A percentile compares a stretch with the other conserved stretches of the same genome.
Conservation (phyloP, 37 sponge, comb jelly and placozoan species). For the Cladorhizidae sp. region DNA sequence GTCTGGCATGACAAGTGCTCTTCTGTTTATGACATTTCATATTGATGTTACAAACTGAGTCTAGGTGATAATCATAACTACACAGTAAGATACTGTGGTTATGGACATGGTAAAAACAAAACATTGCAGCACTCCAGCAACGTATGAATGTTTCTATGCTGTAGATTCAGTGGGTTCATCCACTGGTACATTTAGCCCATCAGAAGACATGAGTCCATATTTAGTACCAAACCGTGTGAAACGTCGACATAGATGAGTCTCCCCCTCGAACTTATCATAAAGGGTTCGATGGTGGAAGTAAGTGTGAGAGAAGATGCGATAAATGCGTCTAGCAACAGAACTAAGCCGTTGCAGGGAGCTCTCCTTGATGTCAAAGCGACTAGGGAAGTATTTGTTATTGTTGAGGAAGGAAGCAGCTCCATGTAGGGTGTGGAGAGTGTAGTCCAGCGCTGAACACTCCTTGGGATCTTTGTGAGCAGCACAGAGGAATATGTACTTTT, state of each 20-base stretch:
- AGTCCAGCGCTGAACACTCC: conserved; percentile 98
- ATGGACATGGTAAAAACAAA: too few species aligned
- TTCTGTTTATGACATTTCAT: too few species aligned
- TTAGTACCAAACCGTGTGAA: conserved; percentile 89
- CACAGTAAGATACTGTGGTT: too few species aligned
- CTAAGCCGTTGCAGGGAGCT: conserved; percentile 81
- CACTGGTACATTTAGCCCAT: conserved; percentile 85
- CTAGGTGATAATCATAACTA: too few species aligned
- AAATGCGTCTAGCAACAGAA: conserved; percentile 88
- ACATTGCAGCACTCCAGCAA: too few species aligned
- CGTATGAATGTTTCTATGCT: neutral
- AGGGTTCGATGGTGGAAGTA: conserved; percentile 89
- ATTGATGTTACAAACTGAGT: too few species aligned
- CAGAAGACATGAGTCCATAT: conserved; percentile 89
- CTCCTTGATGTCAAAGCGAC: conserved; percentile 89
- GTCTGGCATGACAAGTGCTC: too few species aligned
- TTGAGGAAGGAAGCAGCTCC: conserved; percentile 95
- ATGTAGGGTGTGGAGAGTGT: conserved; percentile 97
- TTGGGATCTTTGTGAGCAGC: conserved; percentile 96
- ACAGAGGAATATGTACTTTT: conserved; percentile 97
- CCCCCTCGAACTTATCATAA: conserved; percentile 89
- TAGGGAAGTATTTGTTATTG: conserved; percentile 95
- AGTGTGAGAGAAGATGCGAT: conserved; percentile 97
- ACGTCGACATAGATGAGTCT: conserved; percentile 87
- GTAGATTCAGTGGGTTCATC: conserved; percentile 9